Evolutionary conservation across 2,888 invertebrate species (phyloP).

Genomic region (Latrodectus hesperus): DNA sequence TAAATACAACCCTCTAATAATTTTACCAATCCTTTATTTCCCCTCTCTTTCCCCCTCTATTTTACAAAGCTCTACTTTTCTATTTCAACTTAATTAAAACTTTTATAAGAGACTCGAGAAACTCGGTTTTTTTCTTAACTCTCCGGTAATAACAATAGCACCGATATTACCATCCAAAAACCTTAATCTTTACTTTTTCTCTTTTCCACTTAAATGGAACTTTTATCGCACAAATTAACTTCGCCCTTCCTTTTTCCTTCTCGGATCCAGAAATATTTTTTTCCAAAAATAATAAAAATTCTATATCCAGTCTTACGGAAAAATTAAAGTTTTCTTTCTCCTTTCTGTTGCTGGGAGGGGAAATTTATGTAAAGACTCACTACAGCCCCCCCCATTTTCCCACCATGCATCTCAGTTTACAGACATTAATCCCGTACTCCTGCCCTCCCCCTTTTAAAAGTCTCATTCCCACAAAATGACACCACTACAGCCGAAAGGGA

Average conservation of each 20-base stretch:
- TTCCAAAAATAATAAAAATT: not conserved
- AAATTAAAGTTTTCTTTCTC: constrained; percentile 1
- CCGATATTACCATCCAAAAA: not conserved
- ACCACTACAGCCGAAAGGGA: constrained; percentile 51
- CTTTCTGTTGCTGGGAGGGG: constrained; percentile 16
- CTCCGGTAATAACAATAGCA: not conserved
- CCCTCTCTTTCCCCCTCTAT: too few relatives aligned
- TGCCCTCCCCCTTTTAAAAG: constrained; percentile 20
- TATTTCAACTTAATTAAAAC: not conserved
- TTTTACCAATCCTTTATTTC: too few relatives aligned
- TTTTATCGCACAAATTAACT: constrained; percentile 19
- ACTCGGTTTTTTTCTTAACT: not conserved
- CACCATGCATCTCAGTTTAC: constrained; percentile 6
- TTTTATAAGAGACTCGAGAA: not conserved
- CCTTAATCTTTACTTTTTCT: not conserved
- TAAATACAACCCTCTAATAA: too few relatives aligned
- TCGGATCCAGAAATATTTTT: not conserved
- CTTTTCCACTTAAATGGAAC: constrained; percentile 15
- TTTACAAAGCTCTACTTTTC: not conserved
- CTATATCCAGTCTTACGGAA: not conserved
- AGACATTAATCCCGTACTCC: constrained; percentile 18
- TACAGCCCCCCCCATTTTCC: not conserved
- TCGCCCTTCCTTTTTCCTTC: not conserved
- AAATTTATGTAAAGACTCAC: constrained; percentile 42
- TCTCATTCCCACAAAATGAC: constrained; percentile 49